phyloP scores from a whole-genome alignment of 2,888 invertebrate genomes.

The Drepanosiphum platanoidis region DNA sequence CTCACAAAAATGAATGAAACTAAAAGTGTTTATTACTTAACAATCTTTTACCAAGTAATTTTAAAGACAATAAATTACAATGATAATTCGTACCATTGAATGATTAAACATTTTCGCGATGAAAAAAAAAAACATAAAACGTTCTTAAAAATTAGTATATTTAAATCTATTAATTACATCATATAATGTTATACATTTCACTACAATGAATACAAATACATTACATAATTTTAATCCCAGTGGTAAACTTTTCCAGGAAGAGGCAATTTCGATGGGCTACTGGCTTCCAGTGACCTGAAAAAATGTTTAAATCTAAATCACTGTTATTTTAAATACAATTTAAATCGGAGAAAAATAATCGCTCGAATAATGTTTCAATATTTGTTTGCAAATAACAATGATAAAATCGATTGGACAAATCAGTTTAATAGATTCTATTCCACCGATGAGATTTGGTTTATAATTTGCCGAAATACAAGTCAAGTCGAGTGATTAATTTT shows the following conservation, averaged over 20 bases:
- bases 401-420: too few relatives aligned
- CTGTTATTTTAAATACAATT: too few relatives aligned
- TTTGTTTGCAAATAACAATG: too few relatives aligned
- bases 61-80: not conserved
- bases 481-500: too few relatives aligned
- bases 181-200: slow-evolving; percentile 1
- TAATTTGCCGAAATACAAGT: too few relatives aligned
- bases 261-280: slow-evolving; percentile 67
- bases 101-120: not conserved
- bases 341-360: too few relatives aligned
- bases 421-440: too few relatives aligned
- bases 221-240: slow-evolving; percentile 70
- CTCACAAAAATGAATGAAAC: not conserved
- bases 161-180: slow-evolving; percentile 5
- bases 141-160: not conserved
- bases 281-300: slow-evolving; percentile 66
- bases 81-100: not conserved
- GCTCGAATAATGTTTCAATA: too few relatives aligned
- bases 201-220: not conserved
- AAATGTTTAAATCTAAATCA: too few relatives aligned
- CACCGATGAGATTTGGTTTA: too few relatives aligned
- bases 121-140: not conserved
- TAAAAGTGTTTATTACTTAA: not conserved
- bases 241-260: slow-evolving; percentile 72
- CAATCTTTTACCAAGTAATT: not conserved